Conservation (phyloP, 1,140 invertebrate species). For the Aphelenchoides fujianensis region DNA sequence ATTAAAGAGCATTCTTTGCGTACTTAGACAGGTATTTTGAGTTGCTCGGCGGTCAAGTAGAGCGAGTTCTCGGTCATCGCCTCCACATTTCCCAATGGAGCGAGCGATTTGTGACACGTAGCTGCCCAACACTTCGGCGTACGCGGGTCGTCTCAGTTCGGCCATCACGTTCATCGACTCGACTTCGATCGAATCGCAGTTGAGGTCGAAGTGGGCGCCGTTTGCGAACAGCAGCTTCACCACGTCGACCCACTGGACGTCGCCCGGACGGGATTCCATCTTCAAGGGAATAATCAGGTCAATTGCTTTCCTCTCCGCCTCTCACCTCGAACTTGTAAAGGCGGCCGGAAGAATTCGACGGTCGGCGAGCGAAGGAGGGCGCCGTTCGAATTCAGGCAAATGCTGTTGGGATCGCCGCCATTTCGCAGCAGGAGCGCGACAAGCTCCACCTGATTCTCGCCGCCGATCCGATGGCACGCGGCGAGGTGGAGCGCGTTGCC, state of each 20-base stretch:
- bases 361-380: constrained; percentile 24
- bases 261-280: constrained; percentile 10
- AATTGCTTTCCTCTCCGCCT: neutral
- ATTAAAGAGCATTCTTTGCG: too few relatives aligned
- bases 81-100: neutral
- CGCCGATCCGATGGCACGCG: constrained; percentile 17
- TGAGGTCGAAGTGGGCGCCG: constrained; percentile 3
- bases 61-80: constrained; percentile 20
- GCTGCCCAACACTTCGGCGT: neutral
- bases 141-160: constrained; percentile 11
- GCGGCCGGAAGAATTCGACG: constrained; percentile 38
- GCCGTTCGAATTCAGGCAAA: constrained; percentile 15
- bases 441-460: constrained; percentile 29
- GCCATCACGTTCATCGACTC: neutral
- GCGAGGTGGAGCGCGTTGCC: constrained; percentile 39
- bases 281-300: too few relatives aligned
- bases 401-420: constrained; percentile 34
- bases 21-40: too few relatives aligned
- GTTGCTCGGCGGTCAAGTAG: constrained; percentile 14
- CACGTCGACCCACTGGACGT: constrained; percentile 16
- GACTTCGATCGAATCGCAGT: constrained; percentile 17
- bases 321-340: constrained; percentile 20
- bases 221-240: constrained; percentile 23
- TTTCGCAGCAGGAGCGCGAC: constrained; percentile 33
- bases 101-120: constrained; percentile 17